phyloP scores from a whole-genome alignment of 2,888 invertebrate genomes.

The Poecilobothrus nobilitatus region DNA sequence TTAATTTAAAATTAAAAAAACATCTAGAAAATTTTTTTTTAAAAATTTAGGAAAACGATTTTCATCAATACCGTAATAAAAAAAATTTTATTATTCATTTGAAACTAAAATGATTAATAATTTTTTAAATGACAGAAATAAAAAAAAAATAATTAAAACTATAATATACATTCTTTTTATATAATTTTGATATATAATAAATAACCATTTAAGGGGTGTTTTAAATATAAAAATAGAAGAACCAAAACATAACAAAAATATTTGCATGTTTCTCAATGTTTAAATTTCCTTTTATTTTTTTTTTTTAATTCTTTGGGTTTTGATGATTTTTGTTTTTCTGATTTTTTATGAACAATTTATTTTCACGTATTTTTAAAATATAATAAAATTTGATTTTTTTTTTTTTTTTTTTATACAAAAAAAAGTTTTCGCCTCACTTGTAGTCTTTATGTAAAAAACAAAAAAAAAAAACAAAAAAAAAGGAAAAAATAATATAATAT shows the following conservation, averaged over 20 bases:
- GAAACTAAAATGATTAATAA: too few species aligned
- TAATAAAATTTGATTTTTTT: background rate
- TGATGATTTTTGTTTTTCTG: conserved; percentile 2
- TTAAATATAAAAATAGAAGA: too few species aligned
- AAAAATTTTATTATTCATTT: too few species aligned
- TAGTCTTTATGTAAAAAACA: too few species aligned
- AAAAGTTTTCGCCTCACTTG: conserved; percentile 13
- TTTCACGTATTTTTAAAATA: conserved; percentile 14
- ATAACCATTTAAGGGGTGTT: too few species aligned
- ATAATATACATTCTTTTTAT: too few species aligned
- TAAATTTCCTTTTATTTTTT: conserved; percentile 34
- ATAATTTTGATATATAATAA: too few species aligned
- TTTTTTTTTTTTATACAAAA: conserved; percentile 17
- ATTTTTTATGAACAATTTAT: conserved; percentile 12
- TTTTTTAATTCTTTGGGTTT: conserved; percentile 26
- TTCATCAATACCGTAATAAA: background rate
- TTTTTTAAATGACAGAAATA: too few species aligned
- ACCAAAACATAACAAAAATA: background rate
- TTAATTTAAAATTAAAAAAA: background rate
- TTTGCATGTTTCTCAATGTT: conserved; percentile 45
- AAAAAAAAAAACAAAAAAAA: too few species aligned
- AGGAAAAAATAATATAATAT: background rate
- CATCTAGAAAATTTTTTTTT: background rate
- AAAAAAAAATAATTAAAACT: too few species aligned
- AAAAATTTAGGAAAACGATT: background rate